Base-by-base conservation (phyloP, 2,888 invertebrate genomes). In the Ectemnius cavifrons region DNA sequence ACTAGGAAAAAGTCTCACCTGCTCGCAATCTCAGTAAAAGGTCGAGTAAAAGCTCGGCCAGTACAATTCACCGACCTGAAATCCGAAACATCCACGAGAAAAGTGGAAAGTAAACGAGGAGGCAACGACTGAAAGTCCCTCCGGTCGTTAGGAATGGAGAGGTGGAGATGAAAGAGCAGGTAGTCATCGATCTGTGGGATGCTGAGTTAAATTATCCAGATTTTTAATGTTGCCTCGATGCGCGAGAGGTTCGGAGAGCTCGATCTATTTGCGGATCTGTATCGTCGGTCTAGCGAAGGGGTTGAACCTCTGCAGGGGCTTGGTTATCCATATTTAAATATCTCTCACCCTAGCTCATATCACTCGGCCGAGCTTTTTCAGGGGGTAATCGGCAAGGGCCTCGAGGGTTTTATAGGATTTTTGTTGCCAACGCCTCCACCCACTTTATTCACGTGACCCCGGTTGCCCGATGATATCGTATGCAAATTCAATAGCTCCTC, bases 261-360 rank as follows among this genome's bases (percentile, higher is more conserved):
- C 68, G 70, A 67, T 73, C 77, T 77, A 71, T 78, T 77, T 77
- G 68, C 68, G 66, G 65, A 46, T 63, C 49, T 56, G 16, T 57
- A 49, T 64, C 52, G 68, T 65, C 18, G 62, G 49, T 23, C 23
- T 23, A 23, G 61, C 59, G 76, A 69, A 69, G 65, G 73, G 77
- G 77, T 78, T 71, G 73, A 59, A 58, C 37, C 57, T 52, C 37
- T 37, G 37, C 6, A 20, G 49, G 52, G 68, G 66, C 57, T 59
- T 27, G 64, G 71, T 66, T 75, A 79, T 79, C 70, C 72, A 72
- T 80, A 80, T 80, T 80, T 77, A 80, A 80, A 77, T 80, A 75
- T 61, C 73, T 66, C 62, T 67, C 66, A 37, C 46, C 66, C 67
- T 62, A 57, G 63, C 63, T 56, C 67, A 45, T 69, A 77, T 73